phyloP scores from a whole-genome alignment of 2,797 vertebrate genomes.

The Lutjanus argentimaculatus region DNA sequence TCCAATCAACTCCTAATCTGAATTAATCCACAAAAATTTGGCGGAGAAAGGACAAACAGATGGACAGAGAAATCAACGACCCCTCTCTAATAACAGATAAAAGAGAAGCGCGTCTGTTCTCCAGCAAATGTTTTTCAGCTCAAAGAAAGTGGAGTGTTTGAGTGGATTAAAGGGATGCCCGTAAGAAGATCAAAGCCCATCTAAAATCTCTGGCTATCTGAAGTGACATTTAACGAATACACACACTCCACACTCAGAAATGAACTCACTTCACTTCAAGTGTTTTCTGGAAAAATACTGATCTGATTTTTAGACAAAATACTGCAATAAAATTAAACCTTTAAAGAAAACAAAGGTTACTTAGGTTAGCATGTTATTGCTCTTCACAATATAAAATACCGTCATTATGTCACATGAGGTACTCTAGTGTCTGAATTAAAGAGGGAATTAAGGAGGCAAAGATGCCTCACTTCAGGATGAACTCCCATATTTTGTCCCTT shows the following conservation, averaged over 20 bases:
- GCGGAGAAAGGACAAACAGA: constrained; percentile 25
- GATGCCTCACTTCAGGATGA: not conserved
- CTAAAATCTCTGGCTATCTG: constrained; percentile 1
- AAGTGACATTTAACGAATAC: not conserved
- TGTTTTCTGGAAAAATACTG: not conserved
- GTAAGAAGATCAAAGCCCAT: constrained; percentile 31
- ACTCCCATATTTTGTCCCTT: not conserved
- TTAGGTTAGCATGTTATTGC: not conserved
- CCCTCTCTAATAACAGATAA: constrained; percentile 28
- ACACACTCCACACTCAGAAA: not conserved
- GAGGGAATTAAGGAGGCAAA: not conserved
- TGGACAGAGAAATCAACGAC: constrained; percentile 21
- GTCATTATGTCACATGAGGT: not conserved
- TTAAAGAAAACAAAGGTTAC: not conserved
- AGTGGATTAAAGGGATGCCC: constrained; percentile 38
- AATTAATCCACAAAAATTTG: constrained; percentile 28
- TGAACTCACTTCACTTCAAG: not conserved
- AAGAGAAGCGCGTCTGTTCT: constrained; percentile 19
- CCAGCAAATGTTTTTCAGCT: constrained; percentile 27
- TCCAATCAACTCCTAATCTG: constrained; percentile 10
- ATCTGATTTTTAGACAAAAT: not conserved
- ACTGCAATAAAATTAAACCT: not conserved
- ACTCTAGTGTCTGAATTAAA: not conserved
- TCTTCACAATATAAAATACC: not conserved
- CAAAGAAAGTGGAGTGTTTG: constrained; percentile 2